phyloP scores from a whole-genome alignment of 2,113 vertebrate species.

The Oncorhynchus tshawytscha region DNA sequence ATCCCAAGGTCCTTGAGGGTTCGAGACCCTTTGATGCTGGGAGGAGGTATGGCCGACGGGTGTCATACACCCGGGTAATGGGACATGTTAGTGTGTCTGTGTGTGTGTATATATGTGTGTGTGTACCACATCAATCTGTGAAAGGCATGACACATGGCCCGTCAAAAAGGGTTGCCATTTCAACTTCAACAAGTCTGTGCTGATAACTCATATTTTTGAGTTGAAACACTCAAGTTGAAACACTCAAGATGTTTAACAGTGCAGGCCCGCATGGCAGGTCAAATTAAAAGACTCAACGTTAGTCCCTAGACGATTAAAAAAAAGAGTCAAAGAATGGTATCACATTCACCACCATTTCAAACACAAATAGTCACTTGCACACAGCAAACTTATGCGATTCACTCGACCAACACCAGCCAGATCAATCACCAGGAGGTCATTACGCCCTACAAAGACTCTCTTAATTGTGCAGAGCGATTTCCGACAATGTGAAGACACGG shows the following conservation, averaged over 20 bases:
- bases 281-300: no score
- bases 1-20: constrained; percentile 70
- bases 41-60: constrained; percentile 41
- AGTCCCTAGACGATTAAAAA: no score
- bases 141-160: not conserved
- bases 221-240: no score
- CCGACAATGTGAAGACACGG: constrained; percentile 2
- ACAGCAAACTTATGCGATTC: not conserved
- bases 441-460: constrained; percentile 17
- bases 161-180: no score
- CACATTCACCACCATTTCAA: not conserved
- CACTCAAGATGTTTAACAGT: no score
- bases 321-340: no score
- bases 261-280: no score
- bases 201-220: no score
- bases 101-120: not conserved
- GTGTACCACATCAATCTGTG: not conserved
- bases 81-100: constrained; percentile 24
- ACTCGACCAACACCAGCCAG: constrained; percentile 10
- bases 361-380: not conserved
- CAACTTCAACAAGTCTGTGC: no score
- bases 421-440: constrained; percentile 32
- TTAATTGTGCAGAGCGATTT: constrained; percentile 21
- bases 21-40: constrained; percentile 44
- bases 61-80: constrained; percentile 16